A percentile compares a stretch with the other conserved stretches of the same genome.
These are phyloP conservation scores for Malurus splendens DNA, from an alignment of 2,797 vertebrate species.

Conservation along the genomic window DNA sequence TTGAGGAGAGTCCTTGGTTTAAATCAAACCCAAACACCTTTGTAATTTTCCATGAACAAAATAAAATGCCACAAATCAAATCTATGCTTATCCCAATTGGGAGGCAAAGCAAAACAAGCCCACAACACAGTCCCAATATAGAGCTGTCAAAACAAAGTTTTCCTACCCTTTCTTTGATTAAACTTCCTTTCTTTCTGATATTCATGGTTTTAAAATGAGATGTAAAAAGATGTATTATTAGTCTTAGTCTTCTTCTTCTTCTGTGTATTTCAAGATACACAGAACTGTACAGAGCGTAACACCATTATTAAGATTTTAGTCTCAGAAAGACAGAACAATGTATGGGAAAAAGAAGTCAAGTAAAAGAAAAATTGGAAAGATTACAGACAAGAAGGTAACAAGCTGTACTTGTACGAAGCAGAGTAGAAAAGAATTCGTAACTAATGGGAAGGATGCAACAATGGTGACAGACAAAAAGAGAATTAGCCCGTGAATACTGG, in stretches of 20 bases:
- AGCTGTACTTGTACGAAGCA: background rate
- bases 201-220: background rate
- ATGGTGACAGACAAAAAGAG: background rate
- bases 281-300: background rate
- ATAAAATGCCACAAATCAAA: background rate
- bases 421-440: background rate
- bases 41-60: background rate
- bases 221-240: conserved; percentile 1
- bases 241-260: background rate
- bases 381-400: conserved; percentile 20
- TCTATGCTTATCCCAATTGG: background rate
- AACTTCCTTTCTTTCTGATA: conserved; percentile 1
- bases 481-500: background rate
- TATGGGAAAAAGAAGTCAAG: background rate
- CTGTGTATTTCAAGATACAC: background rate
- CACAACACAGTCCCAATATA: background rate
- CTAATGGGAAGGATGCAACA: background rate
- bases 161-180: background rate
- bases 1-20: background rate
- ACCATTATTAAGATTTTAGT: conserved; percentile 1
- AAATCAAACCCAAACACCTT: background rate
- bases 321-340: background rate
- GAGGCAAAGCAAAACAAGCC: background rate
- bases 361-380: conserved; percentile 1
- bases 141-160: background rate